Evolutionary conservation across 2,888 invertebrate species (phyloP), one percentile per base, ranked within the genome.

Genomic region (Antitype chi): DNA sequence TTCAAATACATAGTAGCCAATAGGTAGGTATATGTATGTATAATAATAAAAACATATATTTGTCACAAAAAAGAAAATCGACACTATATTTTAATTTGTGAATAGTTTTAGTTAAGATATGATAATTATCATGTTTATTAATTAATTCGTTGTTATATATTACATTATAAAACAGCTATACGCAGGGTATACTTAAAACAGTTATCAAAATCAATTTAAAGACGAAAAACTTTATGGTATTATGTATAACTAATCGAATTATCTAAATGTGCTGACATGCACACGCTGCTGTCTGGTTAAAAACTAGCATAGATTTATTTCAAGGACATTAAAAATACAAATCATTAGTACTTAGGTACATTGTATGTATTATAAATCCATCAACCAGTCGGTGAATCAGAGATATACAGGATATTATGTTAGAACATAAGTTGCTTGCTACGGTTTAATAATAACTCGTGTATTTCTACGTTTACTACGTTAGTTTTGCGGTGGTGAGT

Each of bases 401-500:
- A 60, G 11, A 60, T 25, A 60, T 25, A 74, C 52, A 25, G 15
- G 13, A 59, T 49, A n/a, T 17, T 38, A 32, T 59, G 32, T 59
- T 23, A 32, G 20, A n/a, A n/a, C 20, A 55, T 11, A 23, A 8
- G 47, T 8, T 25, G 8, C n/a, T 52, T 20, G 9, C 28, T 20
- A 59, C 15, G 13, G 15, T 57, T 63, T 43, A 43, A 38, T 66
- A 57, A 64, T 47, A 57, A 53, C 47, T 63, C 57, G 57, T 66
- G 43, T 60, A n/a, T 78, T 32, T 59, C 25, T 43, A 73, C 25
- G 47, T 55, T 64, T 38, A 52, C 55, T 60, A 76, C n/a, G 66
- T 77, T 68, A 63, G 72, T 78, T 75, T 62, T 57, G 76, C 59
- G 71, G 76, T 72, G 71, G 73, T 52, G 53, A 74, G 63, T 83